phyloP scores from a whole-genome alignment of 2,888 invertebrate genomes.

The Peribatodes rhomboidaria region DNA sequence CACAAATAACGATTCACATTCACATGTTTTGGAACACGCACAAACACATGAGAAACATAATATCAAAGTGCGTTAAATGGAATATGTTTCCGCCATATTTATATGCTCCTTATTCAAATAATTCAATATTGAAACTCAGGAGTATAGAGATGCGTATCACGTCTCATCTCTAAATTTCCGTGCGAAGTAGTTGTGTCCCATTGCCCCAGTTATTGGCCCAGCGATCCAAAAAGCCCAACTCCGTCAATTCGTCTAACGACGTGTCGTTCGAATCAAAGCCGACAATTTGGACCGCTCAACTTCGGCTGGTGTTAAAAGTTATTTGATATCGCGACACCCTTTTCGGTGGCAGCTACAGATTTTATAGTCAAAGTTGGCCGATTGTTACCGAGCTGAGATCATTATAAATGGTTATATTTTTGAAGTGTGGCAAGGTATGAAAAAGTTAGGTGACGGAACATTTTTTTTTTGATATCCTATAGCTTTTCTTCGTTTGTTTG shows the following conservation, averaged over 20 bases:
- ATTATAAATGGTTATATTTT: conserved; percentile 30
- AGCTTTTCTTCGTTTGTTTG: neutral
- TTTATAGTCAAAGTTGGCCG: conserved; percentile 31
- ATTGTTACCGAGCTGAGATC: conserved; percentile 26
- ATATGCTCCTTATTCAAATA: neutral
- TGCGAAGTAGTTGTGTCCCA: conserved; percentile 4
- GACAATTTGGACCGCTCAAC: conserved; percentile 42
- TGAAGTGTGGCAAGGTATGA: neutral
- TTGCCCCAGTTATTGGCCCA: conserved; percentile 24
- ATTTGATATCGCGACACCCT: conserved; percentile 43
- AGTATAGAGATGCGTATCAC: neutral
- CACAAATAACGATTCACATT: too few species aligned
- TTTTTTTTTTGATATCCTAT: neutral
- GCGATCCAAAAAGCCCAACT: conserved; percentile 36
- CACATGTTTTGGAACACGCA: too few species aligned
- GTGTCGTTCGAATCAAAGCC: conserved; percentile 41
- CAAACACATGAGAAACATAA: too few species aligned
- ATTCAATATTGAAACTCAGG: neutral
- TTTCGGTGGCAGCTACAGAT: conserved; percentile 34
- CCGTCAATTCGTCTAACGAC: conserved; percentile 45
- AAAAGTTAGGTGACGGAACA: neutral
- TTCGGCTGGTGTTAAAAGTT: conserved; percentile 41
- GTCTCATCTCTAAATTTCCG: neutral
- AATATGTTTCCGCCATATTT: neutral
- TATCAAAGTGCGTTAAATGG: too few species aligned